Percentiles rank a stretch among this genome's conserved stretches.
phyloP scores from a whole-genome alignment of 1,140 invertebrate genomes.

The Drosophila mauritiana region DNA sequence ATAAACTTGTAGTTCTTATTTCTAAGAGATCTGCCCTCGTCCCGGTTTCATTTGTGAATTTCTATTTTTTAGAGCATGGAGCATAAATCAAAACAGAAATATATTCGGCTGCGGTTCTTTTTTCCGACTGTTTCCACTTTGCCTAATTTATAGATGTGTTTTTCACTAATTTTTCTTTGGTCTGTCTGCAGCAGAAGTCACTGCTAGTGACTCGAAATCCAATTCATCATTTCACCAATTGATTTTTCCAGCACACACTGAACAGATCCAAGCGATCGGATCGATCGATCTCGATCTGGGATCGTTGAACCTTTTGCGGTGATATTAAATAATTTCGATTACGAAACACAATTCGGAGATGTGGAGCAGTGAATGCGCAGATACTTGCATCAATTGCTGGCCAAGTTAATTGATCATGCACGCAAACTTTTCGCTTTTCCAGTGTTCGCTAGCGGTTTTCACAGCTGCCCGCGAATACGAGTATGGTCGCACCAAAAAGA shows the following conservation, averaged over 20 bases:
- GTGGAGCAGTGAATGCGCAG: slow-evolving; percentile 18
- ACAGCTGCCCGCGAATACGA: slow-evolving; percentile 53
- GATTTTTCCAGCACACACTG: slow-evolving; percentile 13
- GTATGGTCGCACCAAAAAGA: slow-evolving; percentile 23
- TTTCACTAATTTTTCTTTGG: slow-evolving; percentile 10
- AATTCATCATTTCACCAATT: slow-evolving; percentile 47
- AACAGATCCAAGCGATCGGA: not conserved
- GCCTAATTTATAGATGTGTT: slow-evolving; percentile 23
- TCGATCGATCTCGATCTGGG: slow-evolving; percentile 7
- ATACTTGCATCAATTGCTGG: slow-evolving; percentile 45
- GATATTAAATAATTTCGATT: slow-evolving; percentile 38
- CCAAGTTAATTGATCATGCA: slow-evolving; percentile 48
- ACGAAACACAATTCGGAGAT: slow-evolving; percentile 31
- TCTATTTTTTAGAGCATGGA: slow-evolving; percentile 41
- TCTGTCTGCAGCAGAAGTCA: slow-evolving; percentile 18
- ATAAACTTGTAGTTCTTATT: slow-evolving; percentile 34
- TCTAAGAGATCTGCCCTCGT: slow-evolving; percentile 48
- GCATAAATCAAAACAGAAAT: slow-evolving; percentile 66
- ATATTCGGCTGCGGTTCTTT: slow-evolving; percentile 19
- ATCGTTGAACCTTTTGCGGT: slow-evolving; percentile 37
- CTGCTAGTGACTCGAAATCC: slow-evolving; percentile 28
- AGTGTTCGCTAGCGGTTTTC: slow-evolving; percentile 33
- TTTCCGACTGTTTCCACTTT: slow-evolving; percentile 17
- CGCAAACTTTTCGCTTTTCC: slow-evolving; percentile 24
- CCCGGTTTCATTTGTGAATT: slow-evolving; percentile 34